These are phyloP conservation scores for Cephus runcator DNA, from an alignment of 2,888 invertebrate species.

Conservation along the genomic window DNA sequence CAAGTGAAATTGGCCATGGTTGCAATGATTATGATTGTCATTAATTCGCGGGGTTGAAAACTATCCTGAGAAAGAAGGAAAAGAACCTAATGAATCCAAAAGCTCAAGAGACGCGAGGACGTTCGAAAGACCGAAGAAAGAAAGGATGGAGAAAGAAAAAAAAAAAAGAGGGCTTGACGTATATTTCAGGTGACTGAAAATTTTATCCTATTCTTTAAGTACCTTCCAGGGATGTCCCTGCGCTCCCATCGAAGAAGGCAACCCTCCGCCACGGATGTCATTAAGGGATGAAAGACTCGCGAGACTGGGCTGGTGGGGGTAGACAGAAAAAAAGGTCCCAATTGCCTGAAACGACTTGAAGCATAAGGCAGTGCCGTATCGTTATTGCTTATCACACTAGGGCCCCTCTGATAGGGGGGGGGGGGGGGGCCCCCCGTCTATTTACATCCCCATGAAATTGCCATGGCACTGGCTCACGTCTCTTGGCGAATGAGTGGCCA, in stretches of 20 bases:
- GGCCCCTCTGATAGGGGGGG: conserved; percentile 24
- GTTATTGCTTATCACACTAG: conserved; percentile 60
- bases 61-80: neutral
- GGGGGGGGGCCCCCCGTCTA: conserved; percentile 7
- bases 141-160: neutral
- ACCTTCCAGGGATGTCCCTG: neutral
- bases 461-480: conserved; percentile 7
- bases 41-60: neutral
- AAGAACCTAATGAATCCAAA: neutral
- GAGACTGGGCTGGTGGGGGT: neutral
- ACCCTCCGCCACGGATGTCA: conserved; percentile 1
- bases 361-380: conserved; percentile 34
- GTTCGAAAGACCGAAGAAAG: neutral
- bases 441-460: neutral
- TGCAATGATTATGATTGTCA: neutral
- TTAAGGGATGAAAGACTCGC: conserved; percentile 1
- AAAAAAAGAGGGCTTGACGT: neutral
- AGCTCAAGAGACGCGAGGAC: neutral
- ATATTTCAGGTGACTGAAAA: neutral
- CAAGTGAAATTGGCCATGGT: neutral
- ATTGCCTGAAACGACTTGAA: conserved; percentile 37
- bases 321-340: conserved; percentile 21
- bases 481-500: conserved; percentile 58
- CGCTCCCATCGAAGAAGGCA: neutral
- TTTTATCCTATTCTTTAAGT: neutral